These are phyloP conservation scores for Embidobia sp. DNA, from an alignment of 2,888 invertebrate species.

Conservation along the genomic window DNA sequence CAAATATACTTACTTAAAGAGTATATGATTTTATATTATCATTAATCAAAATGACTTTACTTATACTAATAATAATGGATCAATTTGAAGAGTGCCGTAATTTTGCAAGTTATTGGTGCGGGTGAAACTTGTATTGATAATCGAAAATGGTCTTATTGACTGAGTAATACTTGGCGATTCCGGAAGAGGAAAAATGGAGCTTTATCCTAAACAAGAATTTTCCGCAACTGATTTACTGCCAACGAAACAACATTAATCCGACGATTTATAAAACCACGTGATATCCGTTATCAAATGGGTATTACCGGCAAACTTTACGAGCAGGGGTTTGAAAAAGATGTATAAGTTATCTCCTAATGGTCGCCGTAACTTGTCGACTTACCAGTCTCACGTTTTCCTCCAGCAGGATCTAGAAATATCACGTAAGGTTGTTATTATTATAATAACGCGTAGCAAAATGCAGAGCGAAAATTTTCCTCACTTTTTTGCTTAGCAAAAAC, in stretches of 20 bases:
- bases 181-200: not conserved
- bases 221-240: conserved; percentile 11
- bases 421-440: conserved; percentile 57
- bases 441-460: conserved; percentile 31
- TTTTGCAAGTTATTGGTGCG: no score
- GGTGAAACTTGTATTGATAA: no score
- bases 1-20: no score
- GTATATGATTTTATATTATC: no score
- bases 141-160: no score
- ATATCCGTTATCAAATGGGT: conserved; percentile 23
- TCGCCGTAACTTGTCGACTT: conserved; percentile 53
- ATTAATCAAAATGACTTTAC: no score
- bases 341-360: conserved; percentile 25
- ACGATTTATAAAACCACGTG: conserved; percentile 29
- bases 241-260: conserved; percentile 19
- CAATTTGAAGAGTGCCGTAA: no score
- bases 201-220: conserved; percentile 4
- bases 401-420: conserved; percentile 66
- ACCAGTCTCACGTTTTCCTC: conserved; percentile 69
- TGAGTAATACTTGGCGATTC: no score
- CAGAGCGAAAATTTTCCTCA: no score
- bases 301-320: conserved; percentile 17
- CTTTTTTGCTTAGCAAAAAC: no score
- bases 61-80: no score
- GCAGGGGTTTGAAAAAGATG: conserved; percentile 18